Evolutionary conservation across 2,113 vertebrate species (phyloP), one percentile per base, ranked within the genome.

Genomic region (Neomonachus schauinslandi): DNA sequence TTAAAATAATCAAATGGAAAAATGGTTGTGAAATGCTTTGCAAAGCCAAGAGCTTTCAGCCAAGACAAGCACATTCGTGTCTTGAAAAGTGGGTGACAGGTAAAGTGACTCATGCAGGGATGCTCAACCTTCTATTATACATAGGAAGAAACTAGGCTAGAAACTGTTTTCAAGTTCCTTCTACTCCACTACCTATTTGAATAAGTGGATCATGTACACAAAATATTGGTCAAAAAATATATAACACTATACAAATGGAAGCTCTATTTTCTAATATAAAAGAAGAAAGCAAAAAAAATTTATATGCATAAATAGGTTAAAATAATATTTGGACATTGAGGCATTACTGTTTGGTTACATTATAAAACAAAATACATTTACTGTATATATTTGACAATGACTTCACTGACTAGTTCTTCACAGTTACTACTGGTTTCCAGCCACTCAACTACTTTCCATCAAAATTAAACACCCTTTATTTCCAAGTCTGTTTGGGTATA

Each of bases 241-340:
- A 67, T 59, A 93, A 33, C 49, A 82, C 31, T 46, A 53, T 55
- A 61, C 13, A 61, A 90, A 86, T 46, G 1, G 9, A 89, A 79
- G 24, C 46, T 59, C 28, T 59, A 39, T 65, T 95, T 96, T 95
- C 67, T 95, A 93, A 91, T 16, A 49, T 67, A 65, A 93, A 90
- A 18, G 46, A 65, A 89, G 14, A 85, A 74, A 82, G 4, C 49
- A 85, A 65, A 86, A 81, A 46, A 5, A 71, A 76, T 55, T 71
- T 46, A 36, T 24, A 63, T 63, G 5, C 19, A 76, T 55, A 51
- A 42, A 46, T 21, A 69, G 18, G 31, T 77, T 53, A 53, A 74
- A 92, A 28, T 49, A 84, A 59, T 83, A 61, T 24, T 94, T 9
- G 10, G 36, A 36, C 2, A 91, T 24, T 14, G 4, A 76, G 14